Base-by-base conservation (phyloP, 2,113 vertebrate genomes). In the Alces alces region DNA sequence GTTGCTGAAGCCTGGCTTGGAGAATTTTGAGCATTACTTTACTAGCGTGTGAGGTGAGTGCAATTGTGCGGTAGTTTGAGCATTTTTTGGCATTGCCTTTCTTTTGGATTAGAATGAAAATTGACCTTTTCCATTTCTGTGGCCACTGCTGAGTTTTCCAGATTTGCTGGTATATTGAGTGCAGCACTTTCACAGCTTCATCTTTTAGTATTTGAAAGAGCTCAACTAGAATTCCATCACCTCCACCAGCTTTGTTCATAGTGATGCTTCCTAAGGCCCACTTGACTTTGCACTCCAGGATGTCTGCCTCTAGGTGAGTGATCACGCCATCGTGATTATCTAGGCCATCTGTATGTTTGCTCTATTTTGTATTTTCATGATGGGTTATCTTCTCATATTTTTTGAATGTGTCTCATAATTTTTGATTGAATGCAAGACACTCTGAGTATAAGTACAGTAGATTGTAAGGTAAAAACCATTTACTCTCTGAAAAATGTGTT, bases 11-110 rank as follows among this genome's bases (percentile, higher is more conserved):
- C 17, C 64, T 36, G n/a, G n/a, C 8, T 70, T 70, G 64, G 64
- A 70, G n/a, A 70, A 70, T 36, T 70, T 70, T 36, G 33, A 70
- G n/a, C n/a, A 21, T 70, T 70, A 10, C 8, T 66, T 66, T 36
- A 36, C 33, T 66, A n/a, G 33, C 4, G 0, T 36, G 8, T 36
- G 33, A 36, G 8, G 10, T 66, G 64, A 66, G 64, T 66, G 7
- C 8, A 36, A 36, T 5, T 66, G 15, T 36, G 17, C 0, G 0
- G 17, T 66, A 66, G 33, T 36, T 19, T 10, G 64, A 66, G 8
- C 33, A 36, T 66, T 66, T n/a, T 66, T 66, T 66, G 33, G 2
- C 33, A 66, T 36, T 66, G 33, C 17, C 33, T 66, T 66, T 66
- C 17, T 66, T 66, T 36, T 17, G 64, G 17, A 36, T 19, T 66